phyloP scores from a whole-genome alignment of 92 coral and sea anemone species.

The Micromussa lordhowensis region DNA sequence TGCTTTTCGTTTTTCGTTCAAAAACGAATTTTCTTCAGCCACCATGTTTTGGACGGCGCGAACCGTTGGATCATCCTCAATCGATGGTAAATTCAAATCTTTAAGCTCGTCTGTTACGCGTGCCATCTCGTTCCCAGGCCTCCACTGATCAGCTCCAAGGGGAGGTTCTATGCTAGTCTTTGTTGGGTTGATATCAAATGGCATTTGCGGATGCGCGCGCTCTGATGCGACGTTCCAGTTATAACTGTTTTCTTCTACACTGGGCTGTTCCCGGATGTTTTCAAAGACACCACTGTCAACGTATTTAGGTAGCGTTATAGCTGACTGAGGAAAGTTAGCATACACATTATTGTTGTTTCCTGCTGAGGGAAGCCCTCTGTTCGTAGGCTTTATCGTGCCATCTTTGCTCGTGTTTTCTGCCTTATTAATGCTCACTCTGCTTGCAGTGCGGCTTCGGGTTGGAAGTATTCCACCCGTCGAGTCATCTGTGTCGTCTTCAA shows the following conservation, averaged over 20 bases:
- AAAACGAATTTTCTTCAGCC: conserved; percentile 59
- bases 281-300: conserved; percentile 39
- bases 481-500: conserved; percentile 3
- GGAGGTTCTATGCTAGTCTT: conserved; percentile 32
- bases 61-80: conserved; percentile 78
- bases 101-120: conserved; percentile 14
- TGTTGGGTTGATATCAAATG: conserved; percentile 28
- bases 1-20: conserved; percentile 67
- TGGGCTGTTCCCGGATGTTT: conserved; percentile 43
- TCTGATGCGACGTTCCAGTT: conserved; percentile 22
- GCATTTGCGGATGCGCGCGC: conserved; percentile 22
- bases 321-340: conserved; percentile 33
- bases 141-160: conserved; percentile 16
- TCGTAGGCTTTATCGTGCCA: background rate
- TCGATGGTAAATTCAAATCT: conserved; percentile 43
- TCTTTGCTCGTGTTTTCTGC: background rate
- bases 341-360: conserved; percentile 13
- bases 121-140: conserved; percentile 4
- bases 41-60: conserved; percentile 75
- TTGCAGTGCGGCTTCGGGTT: conserved; percentile 14
- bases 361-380: background rate
- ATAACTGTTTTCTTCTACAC: conserved; percentile 2
- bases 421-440: no score
- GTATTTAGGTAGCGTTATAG: conserved; percentile 14
- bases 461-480: conserved; percentile 8